Evolutionary conservation across 2,888 invertebrate genomes (phyloP).

Genomic region (Ypsolopha scabrella): DNA sequence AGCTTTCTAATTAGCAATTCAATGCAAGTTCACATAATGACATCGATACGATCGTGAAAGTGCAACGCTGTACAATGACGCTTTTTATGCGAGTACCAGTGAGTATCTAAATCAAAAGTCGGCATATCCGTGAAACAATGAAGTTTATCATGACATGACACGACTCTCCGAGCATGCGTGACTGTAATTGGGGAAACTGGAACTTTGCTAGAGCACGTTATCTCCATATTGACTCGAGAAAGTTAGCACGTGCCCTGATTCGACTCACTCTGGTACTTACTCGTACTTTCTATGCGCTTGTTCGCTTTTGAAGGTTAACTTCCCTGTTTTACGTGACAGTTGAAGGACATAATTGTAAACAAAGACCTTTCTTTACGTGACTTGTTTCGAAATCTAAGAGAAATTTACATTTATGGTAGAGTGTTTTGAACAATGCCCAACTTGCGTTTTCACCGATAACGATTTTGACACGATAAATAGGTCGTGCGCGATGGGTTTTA

Average conservation of each 20-base stretch:
- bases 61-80: no score
- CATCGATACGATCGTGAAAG: constrained; percentile 16
- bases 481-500: no score
- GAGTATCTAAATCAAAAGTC: no score
- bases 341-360: background rate
- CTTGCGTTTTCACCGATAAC: no score
- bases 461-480: no score
- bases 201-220: constrained; percentile 3
- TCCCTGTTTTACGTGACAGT: background rate
- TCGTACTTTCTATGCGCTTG: constrained; percentile 27
- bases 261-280: constrained; percentile 12
- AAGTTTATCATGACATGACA: background rate
- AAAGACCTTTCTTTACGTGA: constrained; percentile 25
- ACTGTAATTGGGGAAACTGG: background rate
- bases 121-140: background rate
- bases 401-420: background rate
- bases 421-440: background rate
- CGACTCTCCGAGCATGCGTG: background rate
- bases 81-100: no score
- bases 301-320: constrained; percentile 17
- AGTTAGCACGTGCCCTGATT: constrained; percentile 37
- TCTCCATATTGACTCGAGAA: constrained; percentile 28
- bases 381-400: constrained; percentile 10
- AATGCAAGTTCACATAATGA: no score
- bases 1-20: no score